phyloP scores from a whole-genome alignment of 1,140 invertebrate species.

The Achroia grisella region DNA sequence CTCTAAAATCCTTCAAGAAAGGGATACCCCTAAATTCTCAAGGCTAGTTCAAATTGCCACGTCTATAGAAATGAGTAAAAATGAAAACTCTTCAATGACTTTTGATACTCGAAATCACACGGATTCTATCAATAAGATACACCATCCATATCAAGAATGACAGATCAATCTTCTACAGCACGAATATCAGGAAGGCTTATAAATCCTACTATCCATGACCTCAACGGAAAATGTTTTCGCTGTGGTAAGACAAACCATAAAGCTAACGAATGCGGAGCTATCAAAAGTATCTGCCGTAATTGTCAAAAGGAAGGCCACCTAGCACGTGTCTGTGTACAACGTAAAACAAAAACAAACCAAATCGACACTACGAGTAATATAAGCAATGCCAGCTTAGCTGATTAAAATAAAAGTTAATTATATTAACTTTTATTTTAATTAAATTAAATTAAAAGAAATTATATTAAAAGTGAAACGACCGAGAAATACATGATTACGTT shows the following conservation, averaged over 20 bases:
- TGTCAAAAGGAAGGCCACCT: slow-evolving; percentile 11
- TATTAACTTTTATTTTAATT: too few species aligned
- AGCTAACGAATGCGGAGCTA: slow-evolving; percentile 5
- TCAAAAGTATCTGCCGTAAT: not conserved
- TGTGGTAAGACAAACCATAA: slow-evolving; percentile 7
- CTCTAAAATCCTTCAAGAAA: slow-evolving; percentile 8
- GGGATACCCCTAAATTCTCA: not conserved
- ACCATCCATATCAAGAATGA: not conserved
- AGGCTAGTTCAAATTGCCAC: slow-evolving; percentile 1
- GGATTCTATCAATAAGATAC: not conserved
- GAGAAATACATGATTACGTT: slow-evolving; percentile 10
- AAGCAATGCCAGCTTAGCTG: not conserved
- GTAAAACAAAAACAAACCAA: slow-evolving; percentile 1
- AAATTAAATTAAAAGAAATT: too few species aligned
- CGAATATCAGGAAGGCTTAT: not conserved
- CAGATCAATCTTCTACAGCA: not conserved
- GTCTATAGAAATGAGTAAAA: slow-evolving; percentile 2
- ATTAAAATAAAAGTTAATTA: too few species aligned
- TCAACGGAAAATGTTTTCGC: slow-evolving; percentile 10
- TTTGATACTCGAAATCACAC: not conserved
- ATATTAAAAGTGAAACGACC: slow-evolving; percentile 2
- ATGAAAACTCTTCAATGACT: not conserved
- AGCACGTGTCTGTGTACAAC: slow-evolving; percentile 6
- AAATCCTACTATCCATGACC: slow-evolving; percentile 3
- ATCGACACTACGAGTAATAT: not conserved